These are phyloP conservation scores for Drosophila bocki DNA, from an alignment of 1,140 invertebrate genomes.

Conservation along the genomic window DNA sequence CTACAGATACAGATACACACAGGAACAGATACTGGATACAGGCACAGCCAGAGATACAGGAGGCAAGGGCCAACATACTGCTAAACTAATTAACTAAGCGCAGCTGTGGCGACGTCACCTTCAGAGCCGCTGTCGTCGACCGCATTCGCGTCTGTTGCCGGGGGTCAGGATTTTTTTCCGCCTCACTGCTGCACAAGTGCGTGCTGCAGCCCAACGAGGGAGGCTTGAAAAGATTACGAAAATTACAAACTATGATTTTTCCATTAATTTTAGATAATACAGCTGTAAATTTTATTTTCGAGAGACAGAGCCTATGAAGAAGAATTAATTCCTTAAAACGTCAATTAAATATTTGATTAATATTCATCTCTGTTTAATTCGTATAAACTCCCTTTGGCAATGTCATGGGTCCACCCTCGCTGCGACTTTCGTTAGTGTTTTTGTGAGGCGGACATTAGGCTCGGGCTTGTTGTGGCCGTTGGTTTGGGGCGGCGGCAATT, in stretches of 20 bases:
- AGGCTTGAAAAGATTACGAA: neutral
- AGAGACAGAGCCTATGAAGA: too few species aligned
- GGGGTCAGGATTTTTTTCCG: conserved; percentile 64
- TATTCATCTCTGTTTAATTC: neutral
- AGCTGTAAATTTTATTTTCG: neutral
- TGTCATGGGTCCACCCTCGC: neutral
- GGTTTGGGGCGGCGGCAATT: conserved; percentile 60
- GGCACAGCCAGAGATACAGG: conserved; percentile 6
- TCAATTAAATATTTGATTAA: too few species aligned
- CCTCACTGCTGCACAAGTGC: conserved; percentile 65
- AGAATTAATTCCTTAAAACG: too few species aligned
- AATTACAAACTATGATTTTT: neutral
- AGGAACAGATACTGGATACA: conserved; percentile 23
- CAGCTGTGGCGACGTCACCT: conserved; percentile 59
- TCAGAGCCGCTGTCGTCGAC: conserved; percentile 44
- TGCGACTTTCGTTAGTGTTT: conserved; percentile 28
- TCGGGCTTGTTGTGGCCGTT: conserved; percentile 31
- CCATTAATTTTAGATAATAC: neutral
- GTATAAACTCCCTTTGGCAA: neutral
- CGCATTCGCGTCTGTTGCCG: conserved; percentile 50
- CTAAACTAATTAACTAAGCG: conserved; percentile 83
- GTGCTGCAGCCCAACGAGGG: conserved; percentile 58
- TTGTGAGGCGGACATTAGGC: conserved; percentile 63
- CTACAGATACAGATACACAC: conserved; percentile 5
- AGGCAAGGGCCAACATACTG: conserved; percentile 48